A percentile compares a stretch with the other conserved stretches of the same genome.
Evolutionary conservation across 92 coral and sea anemone genomes (phyloP).

Genomic region (Porites divaricata): DNA sequence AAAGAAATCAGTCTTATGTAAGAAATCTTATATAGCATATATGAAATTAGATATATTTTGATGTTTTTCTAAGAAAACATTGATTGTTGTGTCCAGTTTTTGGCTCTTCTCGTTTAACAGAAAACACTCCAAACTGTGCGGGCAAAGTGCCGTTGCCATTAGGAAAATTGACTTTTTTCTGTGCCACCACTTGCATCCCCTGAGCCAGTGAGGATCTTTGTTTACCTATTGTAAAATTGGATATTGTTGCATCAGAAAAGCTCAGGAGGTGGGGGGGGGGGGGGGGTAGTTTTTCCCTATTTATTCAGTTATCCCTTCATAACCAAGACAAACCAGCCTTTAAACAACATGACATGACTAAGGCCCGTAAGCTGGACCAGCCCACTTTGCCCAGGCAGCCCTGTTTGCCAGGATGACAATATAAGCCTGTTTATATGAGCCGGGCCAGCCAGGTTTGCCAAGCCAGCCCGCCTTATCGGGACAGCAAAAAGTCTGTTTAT

Average conservation of each 20-base stretch:
- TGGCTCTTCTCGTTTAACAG: too few species aligned
- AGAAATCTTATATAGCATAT: too few species aligned
- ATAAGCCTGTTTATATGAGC: conserved; percentile 16
- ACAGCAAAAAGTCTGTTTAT: background rate
- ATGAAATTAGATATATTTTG: too few species aligned
- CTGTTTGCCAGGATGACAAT: conserved; percentile 23
- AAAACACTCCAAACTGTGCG: too few species aligned
- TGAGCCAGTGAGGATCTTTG: conserved; percentile 13
- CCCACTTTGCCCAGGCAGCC: conserved; percentile 24
- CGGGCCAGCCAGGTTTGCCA: conserved; percentile 20
- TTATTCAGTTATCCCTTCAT: conserved; percentile 23
- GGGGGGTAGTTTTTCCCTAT: background rate
- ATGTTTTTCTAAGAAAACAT: too few species aligned
- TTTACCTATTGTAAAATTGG: conserved; percentile 7
- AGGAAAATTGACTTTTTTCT: too few species aligned
- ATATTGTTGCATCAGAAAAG: background rate
- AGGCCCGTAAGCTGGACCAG: too few species aligned
- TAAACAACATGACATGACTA: conserved; percentile 13
- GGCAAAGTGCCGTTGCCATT: too few species aligned
- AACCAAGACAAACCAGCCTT: conserved; percentile 23
- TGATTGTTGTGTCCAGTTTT: too few species aligned
- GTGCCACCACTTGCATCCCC: conserved; percentile 28
- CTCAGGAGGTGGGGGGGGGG: background rate
- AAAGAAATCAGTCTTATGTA: too few species aligned
- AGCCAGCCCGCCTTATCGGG: conserved; percentile 11